A percentile compares a stretch with the other conserved stretches of the same genome.
Conservation (phyloP, 2,113 vertebrate species). For the Notiomystis cincta region DNA sequence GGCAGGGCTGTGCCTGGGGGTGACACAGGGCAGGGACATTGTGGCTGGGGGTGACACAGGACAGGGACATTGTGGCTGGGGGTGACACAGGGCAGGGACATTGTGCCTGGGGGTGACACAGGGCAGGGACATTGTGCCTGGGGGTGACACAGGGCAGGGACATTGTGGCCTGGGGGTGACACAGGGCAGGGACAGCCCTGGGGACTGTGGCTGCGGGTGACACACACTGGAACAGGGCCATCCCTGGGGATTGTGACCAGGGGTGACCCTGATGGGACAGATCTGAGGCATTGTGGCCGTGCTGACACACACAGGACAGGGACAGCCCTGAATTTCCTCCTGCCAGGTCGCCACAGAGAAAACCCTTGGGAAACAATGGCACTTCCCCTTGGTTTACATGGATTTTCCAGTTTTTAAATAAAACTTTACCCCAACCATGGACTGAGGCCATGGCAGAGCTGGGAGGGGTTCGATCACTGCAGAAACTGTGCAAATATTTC, state of each 20-base stretch:
- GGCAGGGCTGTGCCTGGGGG: not conserved
- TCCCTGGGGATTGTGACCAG: not conserved
- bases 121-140: not conserved
- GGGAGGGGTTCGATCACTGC: not conserved
- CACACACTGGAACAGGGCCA: not conserved
- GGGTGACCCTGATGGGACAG: not conserved
- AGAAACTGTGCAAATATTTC: not conserved
- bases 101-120: not conserved
- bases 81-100: not conserved
- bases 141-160: not conserved
- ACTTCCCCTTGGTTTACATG: not conserved
- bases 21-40: not conserved
- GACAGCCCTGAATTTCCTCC: not conserved
- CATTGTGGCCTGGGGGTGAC: no score
- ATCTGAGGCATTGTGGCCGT: not conserved
- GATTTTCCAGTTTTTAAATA: not conserved
- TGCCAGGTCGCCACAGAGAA: not conserved
- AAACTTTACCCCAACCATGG: not conserved
- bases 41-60: no score
- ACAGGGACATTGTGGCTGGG: no score
- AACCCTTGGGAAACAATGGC: not conserved
- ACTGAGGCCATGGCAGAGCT: not conserved
- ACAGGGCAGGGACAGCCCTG: not conserved
- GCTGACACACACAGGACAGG: not conserved
- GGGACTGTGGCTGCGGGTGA: not conserved